Percentiles rank a stretch among this genome's conserved stretches.
Evolutionary conservation across 2,797 vertebrate genomes (phyloP).

Genomic region (Acanthornis magna): DNA sequence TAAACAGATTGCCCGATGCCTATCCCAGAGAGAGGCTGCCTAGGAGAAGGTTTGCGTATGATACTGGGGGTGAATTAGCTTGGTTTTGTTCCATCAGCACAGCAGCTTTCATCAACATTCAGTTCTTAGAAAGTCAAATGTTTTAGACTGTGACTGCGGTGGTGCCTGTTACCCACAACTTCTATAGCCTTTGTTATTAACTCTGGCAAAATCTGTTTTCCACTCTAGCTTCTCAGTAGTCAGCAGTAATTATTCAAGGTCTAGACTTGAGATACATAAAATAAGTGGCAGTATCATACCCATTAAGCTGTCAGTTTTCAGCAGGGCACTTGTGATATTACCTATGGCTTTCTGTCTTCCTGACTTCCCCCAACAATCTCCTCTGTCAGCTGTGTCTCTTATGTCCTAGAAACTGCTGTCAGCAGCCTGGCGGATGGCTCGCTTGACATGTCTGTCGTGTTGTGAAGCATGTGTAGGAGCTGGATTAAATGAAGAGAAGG

Average conservation of each 20-base stretch:
- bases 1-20: not conserved
- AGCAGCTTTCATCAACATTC: not conserved
- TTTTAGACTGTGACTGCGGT: not conserved
- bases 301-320: slow-evolving; percentile 53
- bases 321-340: not conserved
- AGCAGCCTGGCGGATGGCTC: not conserved
- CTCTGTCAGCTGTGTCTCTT: slow-evolving; percentile 14
- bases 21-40: not conserved
- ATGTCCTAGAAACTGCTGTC: slow-evolving; percentile 22
- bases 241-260: slow-evolving; percentile 27
- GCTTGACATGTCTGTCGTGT: slow-evolving; percentile 24
- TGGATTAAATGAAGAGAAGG: slow-evolving; percentile 23
- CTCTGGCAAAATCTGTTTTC: slow-evolving; percentile 10
- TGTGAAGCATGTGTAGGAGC: not conserved
- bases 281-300: not conserved
- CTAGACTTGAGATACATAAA: not conserved
- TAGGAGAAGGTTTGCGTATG: not conserved
- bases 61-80: not conserved
- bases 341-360: slow-evolving; percentile 8
- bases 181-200: not conserved
- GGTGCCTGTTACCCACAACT: not conserved
- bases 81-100: not conserved
- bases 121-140: not conserved
- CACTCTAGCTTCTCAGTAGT: slow-evolving; percentile 15
- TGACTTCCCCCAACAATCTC: slow-evolving; percentile 9